phyloP scores from a whole-genome alignment of 2,888 invertebrate species.

The Calliopum simillimum region DNA sequence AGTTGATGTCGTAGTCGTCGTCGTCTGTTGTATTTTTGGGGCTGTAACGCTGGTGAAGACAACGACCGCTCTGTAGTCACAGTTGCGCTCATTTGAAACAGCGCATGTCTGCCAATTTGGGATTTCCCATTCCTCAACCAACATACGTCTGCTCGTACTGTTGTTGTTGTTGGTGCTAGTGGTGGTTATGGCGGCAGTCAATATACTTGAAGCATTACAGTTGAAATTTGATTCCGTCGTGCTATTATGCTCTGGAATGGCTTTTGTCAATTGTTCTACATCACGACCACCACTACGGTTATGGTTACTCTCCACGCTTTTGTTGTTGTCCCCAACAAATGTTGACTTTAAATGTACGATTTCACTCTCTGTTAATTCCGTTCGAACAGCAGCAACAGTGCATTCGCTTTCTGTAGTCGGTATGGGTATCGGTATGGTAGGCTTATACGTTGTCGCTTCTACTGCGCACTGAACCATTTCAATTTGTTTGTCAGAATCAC shows the following conservation, averaged over 20 bases:
- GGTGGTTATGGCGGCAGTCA: constrained; percentile 22
- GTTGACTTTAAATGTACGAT: background rate
- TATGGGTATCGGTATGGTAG: background rate
- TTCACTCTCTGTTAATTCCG: constrained; percentile 8
- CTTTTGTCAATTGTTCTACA: constrained; percentile 22
- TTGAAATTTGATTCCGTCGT: constrained; percentile 37
- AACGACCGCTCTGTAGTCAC: constrained; percentile 17
- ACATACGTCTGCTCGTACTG: constrained; percentile 31
- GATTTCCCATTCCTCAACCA: no score
- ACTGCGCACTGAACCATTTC: constrained; percentile 46
- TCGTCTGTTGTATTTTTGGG: constrained; percentile 28
- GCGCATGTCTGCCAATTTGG: background rate
- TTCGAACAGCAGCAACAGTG: constrained; percentile 6
- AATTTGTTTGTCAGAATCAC: constrained; percentile 30
- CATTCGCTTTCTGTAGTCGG: background rate
- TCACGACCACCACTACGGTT: background rate
- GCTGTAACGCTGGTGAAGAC: constrained; percentile 16
- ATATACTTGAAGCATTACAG: constrained; percentile 15
- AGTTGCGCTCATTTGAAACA: constrained; percentile 1
- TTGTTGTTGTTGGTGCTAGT: constrained; percentile 38
- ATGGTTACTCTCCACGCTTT: constrained; percentile 1
- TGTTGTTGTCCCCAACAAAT: constrained; percentile 3
- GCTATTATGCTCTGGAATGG: constrained; percentile 22
- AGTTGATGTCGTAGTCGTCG: constrained; percentile 24
- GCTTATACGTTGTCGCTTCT: constrained; percentile 1